phyloP scores from a whole-genome alignment of 2,888 invertebrate species.

The Junonia oenone region DNA sequence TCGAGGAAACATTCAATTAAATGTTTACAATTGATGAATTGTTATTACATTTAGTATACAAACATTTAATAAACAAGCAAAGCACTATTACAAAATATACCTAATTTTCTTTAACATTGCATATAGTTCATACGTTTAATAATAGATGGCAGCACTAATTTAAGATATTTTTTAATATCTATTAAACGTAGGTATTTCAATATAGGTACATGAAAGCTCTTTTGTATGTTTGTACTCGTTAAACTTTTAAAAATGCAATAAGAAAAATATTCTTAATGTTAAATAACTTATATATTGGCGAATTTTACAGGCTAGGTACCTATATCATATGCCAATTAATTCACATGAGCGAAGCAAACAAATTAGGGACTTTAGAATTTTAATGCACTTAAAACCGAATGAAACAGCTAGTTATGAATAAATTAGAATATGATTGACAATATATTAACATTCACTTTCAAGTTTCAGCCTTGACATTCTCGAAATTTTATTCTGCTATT shows the following conservation, averaged over 20 bases:
- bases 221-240: too few relatives aligned
- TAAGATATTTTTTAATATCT: background rate
- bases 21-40: background rate
- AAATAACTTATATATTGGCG: too few relatives aligned
- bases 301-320: too few relatives aligned
- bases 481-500: slow-evolving; percentile 8
- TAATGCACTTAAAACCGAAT: too few relatives aligned
- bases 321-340: too few relatives aligned
- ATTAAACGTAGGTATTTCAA: too few relatives aligned
- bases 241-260: too few relatives aligned
- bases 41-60: background rate
- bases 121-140: slow-evolving; percentile 3
- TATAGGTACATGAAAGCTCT: too few relatives aligned
- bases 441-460: slow-evolving; percentile 32
- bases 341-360: too few relatives aligned
- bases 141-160: slow-evolving; percentile 17
- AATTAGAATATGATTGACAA: background rate
- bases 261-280: too few relatives aligned
- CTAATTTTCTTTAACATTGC: background rate
- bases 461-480: slow-evolving; percentile 36
- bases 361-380: too few relatives aligned
- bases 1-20: slow-evolving; percentile 19
- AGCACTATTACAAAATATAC: background rate
- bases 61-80: background rate
- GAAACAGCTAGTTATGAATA: background rate